These are phyloP conservation scores for Drosophila recens DNA, from an alignment of 2,888 invertebrate genomes.

Conservation along the genomic window DNA sequence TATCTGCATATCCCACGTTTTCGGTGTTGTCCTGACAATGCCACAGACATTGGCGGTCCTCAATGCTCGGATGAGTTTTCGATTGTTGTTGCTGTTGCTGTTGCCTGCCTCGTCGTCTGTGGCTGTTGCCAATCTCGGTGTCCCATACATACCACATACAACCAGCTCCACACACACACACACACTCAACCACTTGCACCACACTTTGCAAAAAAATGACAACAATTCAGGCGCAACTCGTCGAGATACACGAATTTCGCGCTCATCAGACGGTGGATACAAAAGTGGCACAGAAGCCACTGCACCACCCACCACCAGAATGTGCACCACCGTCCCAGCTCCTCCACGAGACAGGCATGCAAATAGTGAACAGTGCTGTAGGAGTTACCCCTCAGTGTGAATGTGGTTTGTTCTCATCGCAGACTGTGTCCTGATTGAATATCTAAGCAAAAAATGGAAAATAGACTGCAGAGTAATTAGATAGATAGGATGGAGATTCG, in stretches of 20 bases:
- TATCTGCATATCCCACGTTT: constrained; percentile 36
- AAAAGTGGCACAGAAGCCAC: not conserved
- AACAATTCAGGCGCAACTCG: constrained; percentile 74
- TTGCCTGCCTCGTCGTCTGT: constrained; percentile 53
- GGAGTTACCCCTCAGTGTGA: constrained; percentile 5
- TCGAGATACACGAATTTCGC: constrained; percentile 64
- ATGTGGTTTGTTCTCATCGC: constrained; percentile 12
- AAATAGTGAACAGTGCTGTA: constrained; percentile 5
- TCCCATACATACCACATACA: constrained; percentile 19
- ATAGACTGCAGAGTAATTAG: not conserved
- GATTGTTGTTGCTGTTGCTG: constrained; percentile 49
- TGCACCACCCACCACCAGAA: not conserved
- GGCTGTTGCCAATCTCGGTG: constrained; percentile 73
- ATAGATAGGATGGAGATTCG: constrained; percentile 2
- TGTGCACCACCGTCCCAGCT: too few relatives aligned
- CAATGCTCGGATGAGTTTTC: constrained; percentile 39
- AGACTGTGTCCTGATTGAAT: constrained; percentile 5
- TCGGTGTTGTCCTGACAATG: constrained; percentile 62
- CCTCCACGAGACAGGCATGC: not conserved
- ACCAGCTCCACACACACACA: constrained; percentile 4
- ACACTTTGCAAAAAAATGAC: constrained; percentile 57
- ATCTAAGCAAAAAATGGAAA: constrained; percentile 7
- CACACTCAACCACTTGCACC: not conserved
- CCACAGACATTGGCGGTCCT: constrained; percentile 32
- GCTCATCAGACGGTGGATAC: constrained; percentile 43